Percentiles rank a stretch among this genome's conserved stretches.
These are phyloP conservation scores for Alviniconcha marisindica DNA, from an alignment of 1,140 invertebrate species.

Conservation along the genomic window DNA sequence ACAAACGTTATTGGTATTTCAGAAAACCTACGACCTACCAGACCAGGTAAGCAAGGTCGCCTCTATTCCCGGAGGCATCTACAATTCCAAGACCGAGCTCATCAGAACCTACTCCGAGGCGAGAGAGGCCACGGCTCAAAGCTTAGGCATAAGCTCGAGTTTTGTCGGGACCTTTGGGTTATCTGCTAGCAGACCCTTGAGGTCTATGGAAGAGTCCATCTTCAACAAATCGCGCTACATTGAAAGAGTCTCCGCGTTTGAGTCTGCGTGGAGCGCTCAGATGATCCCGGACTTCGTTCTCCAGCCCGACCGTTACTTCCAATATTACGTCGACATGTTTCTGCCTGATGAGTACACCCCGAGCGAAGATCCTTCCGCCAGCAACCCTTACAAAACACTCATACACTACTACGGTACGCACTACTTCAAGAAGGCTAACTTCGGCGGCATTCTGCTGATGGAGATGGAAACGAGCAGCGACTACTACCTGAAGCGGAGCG, in stretches of 20 bases:
- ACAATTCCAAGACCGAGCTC: slow-evolving; percentile 21
- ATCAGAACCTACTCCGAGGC: slow-evolving; percentile 38
- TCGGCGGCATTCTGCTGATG: slow-evolving; percentile 40
- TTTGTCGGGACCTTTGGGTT: slow-evolving; percentile 43
- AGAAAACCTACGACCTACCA: slow-evolving; percentile 31
- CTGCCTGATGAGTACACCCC: neutral
- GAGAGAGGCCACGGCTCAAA: neutral
- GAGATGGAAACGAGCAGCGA: slow-evolving; percentile 26
- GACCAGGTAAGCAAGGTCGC: slow-evolving; percentile 39
- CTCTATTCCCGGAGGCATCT: slow-evolving; percentile 40
- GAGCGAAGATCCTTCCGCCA: neutral
- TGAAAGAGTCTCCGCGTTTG: slow-evolving; percentile 27
- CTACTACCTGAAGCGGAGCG: slow-evolving; percentile 32
- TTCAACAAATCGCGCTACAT: slow-evolving; percentile 33
- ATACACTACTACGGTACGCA: slow-evolving; percentile 48
- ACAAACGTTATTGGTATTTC: neutral
- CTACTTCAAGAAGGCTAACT: slow-evolving; percentile 40
- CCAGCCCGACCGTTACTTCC: neutral
- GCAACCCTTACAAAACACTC: slow-evolving; percentile 41
- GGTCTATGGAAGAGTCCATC: slow-evolving; percentile 34
- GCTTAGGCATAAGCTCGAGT: neutral
- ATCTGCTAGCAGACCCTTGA: slow-evolving; percentile 43
- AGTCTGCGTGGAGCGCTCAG: slow-evolving; percentile 22
- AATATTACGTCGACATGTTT: neutral
- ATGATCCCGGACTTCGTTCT: slow-evolving; percentile 23